These are phyloP conservation scores for Urosaurus nigricauda DNA, from an alignment of 2,797 vertebrate genomes.

Conservation along the genomic window DNA sequence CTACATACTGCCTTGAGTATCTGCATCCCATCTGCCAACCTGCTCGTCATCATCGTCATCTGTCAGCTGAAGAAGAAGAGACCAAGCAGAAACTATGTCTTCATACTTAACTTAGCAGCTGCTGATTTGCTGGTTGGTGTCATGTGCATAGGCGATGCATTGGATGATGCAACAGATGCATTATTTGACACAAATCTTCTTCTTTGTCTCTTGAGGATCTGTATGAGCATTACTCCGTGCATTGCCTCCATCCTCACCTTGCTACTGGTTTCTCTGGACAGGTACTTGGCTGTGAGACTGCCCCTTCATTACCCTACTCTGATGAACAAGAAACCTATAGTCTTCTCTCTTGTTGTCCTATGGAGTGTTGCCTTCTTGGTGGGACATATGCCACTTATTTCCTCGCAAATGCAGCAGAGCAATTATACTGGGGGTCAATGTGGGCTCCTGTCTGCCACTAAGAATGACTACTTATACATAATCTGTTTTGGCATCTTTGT, in stretches of 20 bases:
- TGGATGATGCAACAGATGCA: slow-evolving; percentile 54
- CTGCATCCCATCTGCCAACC: slow-evolving; percentile 55
- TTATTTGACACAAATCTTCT: slow-evolving; percentile 53
- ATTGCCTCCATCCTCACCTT: slow-evolving; percentile 67
- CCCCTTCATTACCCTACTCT: slow-evolving; percentile 58
- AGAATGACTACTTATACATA: slow-evolving; percentile 59
- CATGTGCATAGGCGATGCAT: slow-evolving; percentile 57
- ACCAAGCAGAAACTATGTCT: slow-evolving; percentile 58
- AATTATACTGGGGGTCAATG: slow-evolving; percentile 53
- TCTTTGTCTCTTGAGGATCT: slow-evolving; percentile 59
- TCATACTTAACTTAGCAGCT: slow-evolving; percentile 64
- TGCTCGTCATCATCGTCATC: slow-evolving; percentile 59
- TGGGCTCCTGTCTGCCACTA: slow-evolving; percentile 57
- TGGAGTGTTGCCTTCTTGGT: slow-evolving; percentile 64
- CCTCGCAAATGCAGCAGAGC: slow-evolving; percentile 45
- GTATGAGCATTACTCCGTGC: slow-evolving; percentile 58
- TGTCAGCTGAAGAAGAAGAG: slow-evolving; percentile 61
- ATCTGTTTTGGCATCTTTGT: slow-evolving; percentile 64
- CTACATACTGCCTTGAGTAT: slow-evolving; percentile 56
- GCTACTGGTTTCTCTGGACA: slow-evolving; percentile 68
- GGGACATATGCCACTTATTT: slow-evolving; percentile 63
- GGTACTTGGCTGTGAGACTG: slow-evolving; percentile 63
- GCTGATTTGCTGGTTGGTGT: slow-evolving; percentile 67
- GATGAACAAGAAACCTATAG: slow-evolving; percentile 47
- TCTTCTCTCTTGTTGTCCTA: slow-evolving; percentile 47